Evolutionary conservation across 2,888 invertebrate genomes (phyloP).

Genomic region (Scaeva pyrastri): DNA sequence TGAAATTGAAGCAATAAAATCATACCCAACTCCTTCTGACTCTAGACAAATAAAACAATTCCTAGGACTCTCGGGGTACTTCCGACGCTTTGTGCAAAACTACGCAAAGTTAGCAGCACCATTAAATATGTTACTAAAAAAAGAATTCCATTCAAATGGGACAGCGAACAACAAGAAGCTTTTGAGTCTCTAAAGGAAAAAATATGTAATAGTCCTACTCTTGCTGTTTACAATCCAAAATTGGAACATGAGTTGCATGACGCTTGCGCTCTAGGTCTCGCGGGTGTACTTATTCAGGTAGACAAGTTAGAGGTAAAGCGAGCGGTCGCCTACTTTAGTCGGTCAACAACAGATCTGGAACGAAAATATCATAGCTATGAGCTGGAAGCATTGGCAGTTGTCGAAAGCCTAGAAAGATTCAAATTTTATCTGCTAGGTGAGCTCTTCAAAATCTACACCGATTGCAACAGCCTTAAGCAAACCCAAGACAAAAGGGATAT

Average conservation of each 20-base stretch:
- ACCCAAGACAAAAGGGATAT: constrained; percentile 37
- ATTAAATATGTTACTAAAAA: not conserved
- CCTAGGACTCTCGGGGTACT: constrained; percentile 9
- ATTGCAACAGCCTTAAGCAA: constrained; percentile 60
- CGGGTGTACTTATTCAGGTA: constrained; percentile 7
- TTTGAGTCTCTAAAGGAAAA: not conserved
- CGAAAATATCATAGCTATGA: constrained; percentile 2
- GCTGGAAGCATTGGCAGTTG: constrained; percentile 53
- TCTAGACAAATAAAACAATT: constrained; percentile 1
- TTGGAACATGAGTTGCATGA: constrained; percentile 53
- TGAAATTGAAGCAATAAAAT: not conserved
- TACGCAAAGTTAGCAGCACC: constrained; percentile 18
- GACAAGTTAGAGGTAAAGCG: too few relatives aligned
- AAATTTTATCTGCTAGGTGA: constrained; percentile 58
- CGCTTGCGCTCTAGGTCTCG: constrained; percentile 36
- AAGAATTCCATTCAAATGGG: not conserved
- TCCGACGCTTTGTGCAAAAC: constrained; percentile 23
- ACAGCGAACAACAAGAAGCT: not conserved
- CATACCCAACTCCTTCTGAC: not conserved
- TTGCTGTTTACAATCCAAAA: constrained; percentile 48
- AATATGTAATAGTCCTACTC: constrained; percentile 25
- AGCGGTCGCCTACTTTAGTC: too few relatives aligned
- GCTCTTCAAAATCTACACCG: constrained; percentile 48
- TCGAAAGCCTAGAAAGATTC: constrained; percentile 54
- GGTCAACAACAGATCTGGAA: too few relatives aligned